These are phyloP conservation scores for Orchestes rusci DNA, from an alignment of 2,888 invertebrate species.

Conservation along the genomic window DNA sequence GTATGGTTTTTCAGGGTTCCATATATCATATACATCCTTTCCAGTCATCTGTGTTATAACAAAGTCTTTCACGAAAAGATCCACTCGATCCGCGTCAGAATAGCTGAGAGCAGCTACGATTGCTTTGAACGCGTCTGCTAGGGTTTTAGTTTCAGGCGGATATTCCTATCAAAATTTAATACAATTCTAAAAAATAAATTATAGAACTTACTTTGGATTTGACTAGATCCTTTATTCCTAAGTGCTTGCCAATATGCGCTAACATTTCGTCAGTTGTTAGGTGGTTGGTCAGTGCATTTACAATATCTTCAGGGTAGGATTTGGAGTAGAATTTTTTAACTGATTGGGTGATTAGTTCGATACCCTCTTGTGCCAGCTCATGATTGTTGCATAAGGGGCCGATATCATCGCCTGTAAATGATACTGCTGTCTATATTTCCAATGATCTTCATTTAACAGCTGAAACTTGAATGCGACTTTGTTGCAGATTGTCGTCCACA, in stretches of 20 bases:
- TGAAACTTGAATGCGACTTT: too few relatives aligned
- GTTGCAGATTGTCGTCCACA: too few relatives aligned
- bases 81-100: constrained; percentile 59
- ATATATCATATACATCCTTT: constrained; percentile 77
- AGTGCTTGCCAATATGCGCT: constrained; percentile 60
- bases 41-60: constrained; percentile 79
- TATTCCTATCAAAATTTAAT: constrained; percentile 53
- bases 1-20: constrained; percentile 75
- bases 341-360: constrained; percentile 56
- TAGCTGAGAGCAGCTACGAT: constrained; percentile 68
- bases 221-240: constrained; percentile 80
- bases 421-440: too few relatives aligned
- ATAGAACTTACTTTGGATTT: constrained; percentile 67
- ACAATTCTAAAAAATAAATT: background rate
- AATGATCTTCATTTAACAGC: too few relatives aligned
- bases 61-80: constrained; percentile 78
- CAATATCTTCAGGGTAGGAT: constrained; percentile 68
- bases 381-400: constrained; percentile 56
- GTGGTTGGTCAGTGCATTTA: constrained; percentile 58
- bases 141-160: constrained; percentile 56
- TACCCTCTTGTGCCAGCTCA: constrained; percentile 62
- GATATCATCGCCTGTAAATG: too few relatives aligned
- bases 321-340: constrained; percentile 60
- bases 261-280: constrained; percentile 61
- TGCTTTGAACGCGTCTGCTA: constrained; percentile 72